Evolutionary conservation across 2,113 vertebrate genomes (phyloP), one percentile per base, ranked within the genome.

Genomic region (Phoxinus phoxinus): DNA sequence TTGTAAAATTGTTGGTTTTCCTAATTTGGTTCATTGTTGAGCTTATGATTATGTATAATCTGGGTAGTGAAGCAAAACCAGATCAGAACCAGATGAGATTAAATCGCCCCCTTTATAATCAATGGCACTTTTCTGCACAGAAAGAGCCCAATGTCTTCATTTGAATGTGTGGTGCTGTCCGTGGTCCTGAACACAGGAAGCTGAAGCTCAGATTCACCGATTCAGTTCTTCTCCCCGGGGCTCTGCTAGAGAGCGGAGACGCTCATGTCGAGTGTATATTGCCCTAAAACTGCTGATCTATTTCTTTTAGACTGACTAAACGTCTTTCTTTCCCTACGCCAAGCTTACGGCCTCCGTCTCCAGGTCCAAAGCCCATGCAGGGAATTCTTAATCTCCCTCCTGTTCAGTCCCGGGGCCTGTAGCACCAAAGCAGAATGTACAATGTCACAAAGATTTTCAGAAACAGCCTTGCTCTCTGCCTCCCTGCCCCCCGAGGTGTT

Each of bases 331-430:
- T 44, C 81, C 23, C 4, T 59, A 76, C 76, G 61, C 25, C 83
- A 83, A 35, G 63, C 83, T 73, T 84, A 56, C n/a, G 77, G 51
- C 53, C 83, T 89, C 82, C 85, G 79, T 88, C n/a, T 89, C 75
- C 85, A 83, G 79, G 41, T 81, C 73, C 72, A 76, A 88, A 85
- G 79, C 83, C 65, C 80, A 88, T 61, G 84, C 81, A 86, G 30
- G 4, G 67, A 84, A 86, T 88, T 84, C 44, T 41, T 86, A 86
- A 88, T 84, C 69, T 81, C 67, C 75, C 56, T 67, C 13, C 78
- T 35, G 32, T 77, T 63, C 46, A 80, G 35, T 78, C 27, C 35
- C 0, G 12, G 37, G 75, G 41, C 65, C 46, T 9, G 74, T 81
- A 86, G 80, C 41, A 86, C 80, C 37, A 59, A 71, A 86, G 69